Conservation (phyloP, 2,888 invertebrate genomes). For the Xestobium rufovillosum region DNA sequence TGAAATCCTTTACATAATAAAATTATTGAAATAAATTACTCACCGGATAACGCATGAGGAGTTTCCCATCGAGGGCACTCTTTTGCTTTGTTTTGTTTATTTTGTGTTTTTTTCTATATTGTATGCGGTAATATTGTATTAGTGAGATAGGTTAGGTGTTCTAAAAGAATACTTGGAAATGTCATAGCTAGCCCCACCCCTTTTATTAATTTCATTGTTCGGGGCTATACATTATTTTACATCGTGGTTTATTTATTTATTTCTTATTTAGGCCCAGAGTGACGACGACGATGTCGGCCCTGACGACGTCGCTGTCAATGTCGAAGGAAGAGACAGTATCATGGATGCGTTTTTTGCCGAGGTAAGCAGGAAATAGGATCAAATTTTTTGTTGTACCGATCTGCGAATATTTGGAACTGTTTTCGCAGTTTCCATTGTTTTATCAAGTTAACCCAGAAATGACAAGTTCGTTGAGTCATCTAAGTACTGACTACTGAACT, state of each 20-base stretch:
- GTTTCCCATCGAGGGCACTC: too few relatives aligned
- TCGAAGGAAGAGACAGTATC: conserved; percentile 87
- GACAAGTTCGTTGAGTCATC: too few relatives aligned
- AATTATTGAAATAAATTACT: too few relatives aligned
- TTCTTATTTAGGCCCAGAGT: conserved; percentile 79
- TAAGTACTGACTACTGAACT: too few relatives aligned
- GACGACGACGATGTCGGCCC: conserved; percentile 94
- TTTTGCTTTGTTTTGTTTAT: background rate
- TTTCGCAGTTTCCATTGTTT: too few relatives aligned
- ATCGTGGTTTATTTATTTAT: conserved; percentile 8
- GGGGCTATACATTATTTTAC: conserved; percentile 20
- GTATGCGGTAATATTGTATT: conserved; percentile 31
- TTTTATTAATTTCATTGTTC: conserved; percentile 8
- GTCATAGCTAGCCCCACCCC: conserved; percentile 20
- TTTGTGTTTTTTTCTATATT: background rate
- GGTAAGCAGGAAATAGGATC: conserved; percentile 60
- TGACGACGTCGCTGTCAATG: conserved; percentile 93
- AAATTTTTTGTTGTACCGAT: too few relatives aligned
- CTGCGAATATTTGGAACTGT: too few relatives aligned
- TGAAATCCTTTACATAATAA: too few relatives aligned
- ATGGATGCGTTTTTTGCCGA: conserved; percentile 99
- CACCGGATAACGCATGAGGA: too few relatives aligned
- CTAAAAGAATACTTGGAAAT: conserved; percentile 16
- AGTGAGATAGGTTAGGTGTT: conserved; percentile 22
- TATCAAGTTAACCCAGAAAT: too few relatives aligned